Conservation (phyloP, 2,797 vertebrate genomes). For the Oophaga sylvatica region DNA sequence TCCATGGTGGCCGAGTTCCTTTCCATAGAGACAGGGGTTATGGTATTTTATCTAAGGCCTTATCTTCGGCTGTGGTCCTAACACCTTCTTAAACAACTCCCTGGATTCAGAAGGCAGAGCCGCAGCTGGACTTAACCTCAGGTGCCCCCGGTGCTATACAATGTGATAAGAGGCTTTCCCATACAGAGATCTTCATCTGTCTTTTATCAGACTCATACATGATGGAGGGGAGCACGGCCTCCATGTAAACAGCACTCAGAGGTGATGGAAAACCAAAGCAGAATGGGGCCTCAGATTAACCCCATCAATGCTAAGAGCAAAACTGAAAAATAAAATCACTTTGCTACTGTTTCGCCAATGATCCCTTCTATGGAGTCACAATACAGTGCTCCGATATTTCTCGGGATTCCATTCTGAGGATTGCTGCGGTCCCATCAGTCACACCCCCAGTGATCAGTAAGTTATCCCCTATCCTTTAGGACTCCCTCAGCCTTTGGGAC, state of each 20-base stretch:
- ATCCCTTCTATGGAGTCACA: not conserved
- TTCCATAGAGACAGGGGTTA: not conserved
- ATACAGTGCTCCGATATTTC: not conserved
- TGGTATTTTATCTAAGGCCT: constrained; percentile 2
- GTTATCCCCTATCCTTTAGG: no score
- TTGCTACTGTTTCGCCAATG: not conserved
- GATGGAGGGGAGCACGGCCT: constrained; percentile 16
- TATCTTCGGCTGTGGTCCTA: constrained; percentile 24
- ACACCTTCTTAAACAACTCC: constrained; percentile 28
- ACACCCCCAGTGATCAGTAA: no score
- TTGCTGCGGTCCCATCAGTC: no score
- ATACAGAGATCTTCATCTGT: constrained; percentile 52
- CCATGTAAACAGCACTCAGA: constrained; percentile 46
- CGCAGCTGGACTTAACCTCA: constrained; percentile 52
- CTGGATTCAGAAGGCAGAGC: constrained; percentile 10
- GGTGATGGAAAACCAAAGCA: constrained; percentile 11
- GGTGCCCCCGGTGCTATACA: constrained; percentile 29
- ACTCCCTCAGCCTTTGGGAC: no score
- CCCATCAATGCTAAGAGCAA: not conserved
- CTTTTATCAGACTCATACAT: constrained; percentile 48
- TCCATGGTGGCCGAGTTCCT: not conserved
- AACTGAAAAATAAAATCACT: not conserved
- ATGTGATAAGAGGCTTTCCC: constrained; percentile 55
- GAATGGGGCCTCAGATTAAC: not conserved
- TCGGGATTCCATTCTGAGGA: no score